Percentiles rank a stretch among this genome's conserved stretches.
Conservation (phyloP, 1,140 invertebrate species). For the Kradibia gibbosae region DNA sequence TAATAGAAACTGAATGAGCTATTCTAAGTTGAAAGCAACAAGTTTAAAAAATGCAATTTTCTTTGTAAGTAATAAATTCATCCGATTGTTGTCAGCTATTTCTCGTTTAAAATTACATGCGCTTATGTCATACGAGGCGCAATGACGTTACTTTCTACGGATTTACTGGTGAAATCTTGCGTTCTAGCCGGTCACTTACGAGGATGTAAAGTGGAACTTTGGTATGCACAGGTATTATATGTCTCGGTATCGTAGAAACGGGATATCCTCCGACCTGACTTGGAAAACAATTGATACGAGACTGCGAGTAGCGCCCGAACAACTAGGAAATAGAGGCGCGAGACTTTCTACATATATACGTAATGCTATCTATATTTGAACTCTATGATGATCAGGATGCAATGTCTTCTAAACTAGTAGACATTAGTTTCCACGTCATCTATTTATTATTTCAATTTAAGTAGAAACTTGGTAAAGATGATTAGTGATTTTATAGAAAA, state of each 20-base stretch:
- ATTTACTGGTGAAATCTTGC: constrained; percentile 50
- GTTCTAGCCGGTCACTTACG: constrained; percentile 4
- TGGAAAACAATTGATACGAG: constrained; percentile 68
- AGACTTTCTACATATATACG: constrained; percentile 47
- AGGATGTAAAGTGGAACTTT: constrained; percentile 42
- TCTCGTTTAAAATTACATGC: constrained; percentile 40
- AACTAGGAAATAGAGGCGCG: neutral
- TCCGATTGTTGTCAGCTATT: neutral
- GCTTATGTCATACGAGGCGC: constrained; percentile 45
- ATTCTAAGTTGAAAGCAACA: too few species aligned
- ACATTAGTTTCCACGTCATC: too few species aligned
- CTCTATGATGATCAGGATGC: too few species aligned
- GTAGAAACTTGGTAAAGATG: too few species aligned
- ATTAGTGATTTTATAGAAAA: too few species aligned
- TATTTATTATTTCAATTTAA: too few species aligned
- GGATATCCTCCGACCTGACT: constrained; percentile 66
- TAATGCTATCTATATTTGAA: constrained; percentile 3
- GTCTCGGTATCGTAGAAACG: constrained; percentile 59
- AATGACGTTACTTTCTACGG: constrained; percentile 48
- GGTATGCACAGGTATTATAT: constrained; percentile 53
- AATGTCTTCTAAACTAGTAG: too few species aligned
- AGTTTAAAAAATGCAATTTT: too few species aligned
- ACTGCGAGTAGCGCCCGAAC: constrained; percentile 46
- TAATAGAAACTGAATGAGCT: too few species aligned
- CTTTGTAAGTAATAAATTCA: neutral